Evolutionary conservation across 2,888 invertebrate species (phyloP).

Genomic region (Melieria omissa): DNA sequence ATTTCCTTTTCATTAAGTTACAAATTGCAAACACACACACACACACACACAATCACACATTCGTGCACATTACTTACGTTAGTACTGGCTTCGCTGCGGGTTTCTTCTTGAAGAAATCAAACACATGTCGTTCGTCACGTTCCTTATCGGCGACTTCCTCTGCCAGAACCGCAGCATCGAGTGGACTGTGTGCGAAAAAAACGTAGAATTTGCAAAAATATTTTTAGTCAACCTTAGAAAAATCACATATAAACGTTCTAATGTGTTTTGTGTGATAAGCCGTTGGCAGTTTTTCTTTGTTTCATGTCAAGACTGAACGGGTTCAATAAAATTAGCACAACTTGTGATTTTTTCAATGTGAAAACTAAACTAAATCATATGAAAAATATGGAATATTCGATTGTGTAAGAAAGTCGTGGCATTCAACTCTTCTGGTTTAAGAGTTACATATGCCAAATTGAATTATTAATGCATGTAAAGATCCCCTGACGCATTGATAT

Average conservation of each 20-base stretch:
- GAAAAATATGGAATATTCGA: not conserved
- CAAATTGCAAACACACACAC: not conserved
- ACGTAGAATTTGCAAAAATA: not conserved
- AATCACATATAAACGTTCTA: not conserved
- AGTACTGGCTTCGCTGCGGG: conserved; percentile 27
- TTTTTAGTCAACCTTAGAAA: not conserved
- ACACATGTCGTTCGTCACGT: conserved; percentile 53
- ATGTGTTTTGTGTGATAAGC: too few species aligned
- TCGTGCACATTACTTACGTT: conserved; percentile 44
- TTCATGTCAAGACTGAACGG: too few species aligned
- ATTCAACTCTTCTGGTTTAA: not conserved
- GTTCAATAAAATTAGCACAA: too few species aligned
- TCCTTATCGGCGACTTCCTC: conserved; percentile 51
- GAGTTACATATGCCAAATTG: too few species aligned
- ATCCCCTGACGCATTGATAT: too few species aligned
- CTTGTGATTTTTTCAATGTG: too few species aligned
- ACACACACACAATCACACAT: not conserved
- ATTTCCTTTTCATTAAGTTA: not conserved
- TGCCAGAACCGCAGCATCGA: conserved; percentile 43
- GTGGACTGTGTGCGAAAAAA: conserved; percentile 46
- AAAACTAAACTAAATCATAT: too few species aligned
- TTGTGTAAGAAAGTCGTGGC: not conserved
- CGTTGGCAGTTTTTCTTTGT: too few species aligned
- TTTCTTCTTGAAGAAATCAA: conserved; percentile 40
- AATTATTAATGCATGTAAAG: too few species aligned